phyloP scores from a whole-genome alignment of 2,888 invertebrate species.

The Epinotia nisella region DNA sequence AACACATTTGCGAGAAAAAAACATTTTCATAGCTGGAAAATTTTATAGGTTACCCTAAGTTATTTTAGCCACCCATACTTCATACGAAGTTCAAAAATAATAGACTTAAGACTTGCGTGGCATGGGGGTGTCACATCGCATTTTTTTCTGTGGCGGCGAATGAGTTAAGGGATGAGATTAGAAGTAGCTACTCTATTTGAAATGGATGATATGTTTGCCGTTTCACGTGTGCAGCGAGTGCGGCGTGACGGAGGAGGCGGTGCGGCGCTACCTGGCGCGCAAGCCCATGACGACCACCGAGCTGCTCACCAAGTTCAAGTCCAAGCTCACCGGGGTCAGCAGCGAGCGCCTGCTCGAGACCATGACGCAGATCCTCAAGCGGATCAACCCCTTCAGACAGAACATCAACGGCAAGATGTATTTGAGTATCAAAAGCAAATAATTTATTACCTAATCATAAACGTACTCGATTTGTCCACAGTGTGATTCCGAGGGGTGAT shows the following conservation, averaged over 20 bases:
- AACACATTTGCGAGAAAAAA: too few species aligned
- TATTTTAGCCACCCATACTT: too few species aligned
- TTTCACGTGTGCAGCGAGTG: slow-evolving; percentile 86
- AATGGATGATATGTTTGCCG: slow-evolving; percentile 51
- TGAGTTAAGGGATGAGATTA: too few species aligned
- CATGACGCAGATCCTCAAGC: slow-evolving; percentile 97
- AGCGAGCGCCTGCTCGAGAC: slow-evolving; percentile 96
- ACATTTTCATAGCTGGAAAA: too few species aligned
- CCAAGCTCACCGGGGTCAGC: slow-evolving; percentile 95
- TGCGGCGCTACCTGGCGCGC: slow-evolving; percentile 96
- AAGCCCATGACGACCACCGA: slow-evolving; percentile 99
- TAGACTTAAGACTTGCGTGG: too few species aligned
- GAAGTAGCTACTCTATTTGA: background rate
- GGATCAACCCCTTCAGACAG: slow-evolving; percentile 96
- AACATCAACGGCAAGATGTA: slow-evolving; percentile 98
- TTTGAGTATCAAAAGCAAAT: slow-evolving; percentile 90
- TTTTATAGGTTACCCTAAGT: too few species aligned
- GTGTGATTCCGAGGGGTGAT: too few species aligned
- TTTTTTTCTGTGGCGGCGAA: too few species aligned
- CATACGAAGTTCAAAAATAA: too few species aligned
- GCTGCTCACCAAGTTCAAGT: slow-evolving; percentile 96
- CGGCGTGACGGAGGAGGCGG: slow-evolving; percentile 97
- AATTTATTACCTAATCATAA: background rate
- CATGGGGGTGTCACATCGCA: too few species aligned
- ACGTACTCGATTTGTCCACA: too few species aligned